phyloP scores from a whole-genome alignment of 2,797 vertebrate genomes.

The Arrhamphus sclerolepis region DNA sequence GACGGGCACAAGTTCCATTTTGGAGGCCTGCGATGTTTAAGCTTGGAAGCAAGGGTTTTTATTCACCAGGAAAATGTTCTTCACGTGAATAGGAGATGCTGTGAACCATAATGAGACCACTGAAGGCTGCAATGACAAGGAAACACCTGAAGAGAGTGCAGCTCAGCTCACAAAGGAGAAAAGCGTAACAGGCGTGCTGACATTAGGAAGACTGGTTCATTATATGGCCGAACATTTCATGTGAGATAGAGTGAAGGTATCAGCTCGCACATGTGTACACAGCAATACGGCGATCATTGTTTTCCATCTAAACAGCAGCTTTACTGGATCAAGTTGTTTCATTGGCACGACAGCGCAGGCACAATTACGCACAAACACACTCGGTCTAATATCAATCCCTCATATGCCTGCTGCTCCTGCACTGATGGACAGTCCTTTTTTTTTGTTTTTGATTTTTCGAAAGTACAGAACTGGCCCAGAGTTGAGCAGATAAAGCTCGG shows the following conservation, averaged over 20 bases:
- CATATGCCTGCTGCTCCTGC: slow-evolving; percentile 1
- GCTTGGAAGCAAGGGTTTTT: slow-evolving; percentile 40
- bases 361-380: background rate
- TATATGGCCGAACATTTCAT: background rate
- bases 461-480: background rate
- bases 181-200: too few species aligned
- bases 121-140: slow-evolving; percentile 27
- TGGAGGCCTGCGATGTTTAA: slow-evolving; percentile 43
- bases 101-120: slow-evolving; percentile 27
- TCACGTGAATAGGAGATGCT: slow-evolving; percentile 21
- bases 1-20: slow-evolving; percentile 40
- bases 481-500: background rate
- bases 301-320: background rate
- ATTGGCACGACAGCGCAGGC: slow-evolving; percentile 1
- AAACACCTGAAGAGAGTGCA: slow-evolving; percentile 39
- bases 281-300: background rate
- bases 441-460: background rate
- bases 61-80: slow-evolving; percentile 34
- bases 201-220: background rate
- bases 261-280: background rate
- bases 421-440: background rate
- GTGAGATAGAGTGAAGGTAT: background rate
- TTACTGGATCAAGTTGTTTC: background rate
- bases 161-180: slow-evolving; percentile 28
- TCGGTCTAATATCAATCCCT: too few species aligned